phyloP scores from a whole-genome alignment of 2,797 vertebrate species.

The Luscinia luscinia region DNA sequence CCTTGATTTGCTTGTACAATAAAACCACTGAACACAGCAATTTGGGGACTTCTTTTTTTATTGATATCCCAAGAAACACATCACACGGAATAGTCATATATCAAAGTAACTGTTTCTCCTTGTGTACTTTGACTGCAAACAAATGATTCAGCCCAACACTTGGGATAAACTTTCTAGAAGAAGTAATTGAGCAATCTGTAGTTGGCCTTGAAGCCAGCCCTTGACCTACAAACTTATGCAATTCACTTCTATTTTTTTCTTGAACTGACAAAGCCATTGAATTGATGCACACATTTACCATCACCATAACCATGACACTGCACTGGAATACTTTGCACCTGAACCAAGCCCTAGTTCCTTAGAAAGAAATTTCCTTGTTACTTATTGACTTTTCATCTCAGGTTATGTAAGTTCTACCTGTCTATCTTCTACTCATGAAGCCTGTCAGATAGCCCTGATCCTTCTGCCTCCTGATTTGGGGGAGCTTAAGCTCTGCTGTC shows the following conservation, averaged over 20 bases:
- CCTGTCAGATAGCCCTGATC: neutral
- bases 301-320: neutral
- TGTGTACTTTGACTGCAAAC: neutral
- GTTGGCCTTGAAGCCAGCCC: neutral
- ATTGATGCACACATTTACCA: neutral
- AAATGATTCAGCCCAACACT: neutral
- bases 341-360: neutral
- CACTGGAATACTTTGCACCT: neutral
- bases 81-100: neutral
- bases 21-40: neutral
- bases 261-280: neutral
- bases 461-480: neutral
- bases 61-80: neutral
- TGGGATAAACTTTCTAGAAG: neutral
- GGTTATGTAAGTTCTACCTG: neutral
- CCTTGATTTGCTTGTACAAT: neutral
- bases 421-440: neutral
- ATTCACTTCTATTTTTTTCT: neutral
- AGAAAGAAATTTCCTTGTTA: neutral
- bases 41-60: neutral
- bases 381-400: neutral
- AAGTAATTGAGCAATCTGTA: slow-evolving; percentile 11
- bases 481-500: neutral
- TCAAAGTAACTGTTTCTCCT: neutral
- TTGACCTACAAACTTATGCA: neutral